phyloP scores from a whole-genome alignment of 2,113 vertebrate genomes.

The Morone chrysops region DNA sequence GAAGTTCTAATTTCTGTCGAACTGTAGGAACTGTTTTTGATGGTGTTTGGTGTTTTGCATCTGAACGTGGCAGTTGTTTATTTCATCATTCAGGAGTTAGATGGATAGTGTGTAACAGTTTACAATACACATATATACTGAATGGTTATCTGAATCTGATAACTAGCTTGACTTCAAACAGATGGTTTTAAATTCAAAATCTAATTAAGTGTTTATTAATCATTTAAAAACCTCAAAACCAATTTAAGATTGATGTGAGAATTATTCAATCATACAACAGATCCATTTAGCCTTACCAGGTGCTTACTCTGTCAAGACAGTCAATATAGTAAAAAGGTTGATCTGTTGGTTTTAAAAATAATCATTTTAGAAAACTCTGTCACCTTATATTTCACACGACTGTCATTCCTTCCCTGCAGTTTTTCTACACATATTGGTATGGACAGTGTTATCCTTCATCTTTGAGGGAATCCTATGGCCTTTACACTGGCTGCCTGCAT shows the following conservation, averaged over 20 bases:
- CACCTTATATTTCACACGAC: not conserved
- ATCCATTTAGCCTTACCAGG: not conserved
- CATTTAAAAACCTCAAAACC: not conserved
- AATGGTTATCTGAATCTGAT: too few relatives aligned
- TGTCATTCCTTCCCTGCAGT: constrained; percentile 15
- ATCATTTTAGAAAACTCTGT: not conserved
- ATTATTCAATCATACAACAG: not conserved
- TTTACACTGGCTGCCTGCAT: constrained; percentile 51
- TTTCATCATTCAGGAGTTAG: too few relatives aligned
- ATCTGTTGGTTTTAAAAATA: not conserved
- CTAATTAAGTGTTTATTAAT: not conserved
- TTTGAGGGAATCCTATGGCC: constrained; percentile 66
- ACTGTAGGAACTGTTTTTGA: too few relatives aligned
- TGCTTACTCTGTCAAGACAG: not conserved
- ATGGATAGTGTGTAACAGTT: too few relatives aligned
- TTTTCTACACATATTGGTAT: not conserved
- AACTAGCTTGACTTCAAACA: too few relatives aligned
- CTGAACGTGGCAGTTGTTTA: too few relatives aligned
- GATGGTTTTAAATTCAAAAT: not conserved
- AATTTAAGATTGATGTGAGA: not conserved
- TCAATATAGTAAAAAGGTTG: not conserved
- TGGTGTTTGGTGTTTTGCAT: too few relatives aligned
- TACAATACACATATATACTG: too few relatives aligned
- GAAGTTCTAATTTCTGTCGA: too few relatives aligned
- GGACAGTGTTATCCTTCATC: constrained; percentile 42